Percentiles rank a stretch among this genome's conserved stretches.
Conservation (phyloP, 2,888 invertebrate species). For the Stomorhina lunata region DNA sequence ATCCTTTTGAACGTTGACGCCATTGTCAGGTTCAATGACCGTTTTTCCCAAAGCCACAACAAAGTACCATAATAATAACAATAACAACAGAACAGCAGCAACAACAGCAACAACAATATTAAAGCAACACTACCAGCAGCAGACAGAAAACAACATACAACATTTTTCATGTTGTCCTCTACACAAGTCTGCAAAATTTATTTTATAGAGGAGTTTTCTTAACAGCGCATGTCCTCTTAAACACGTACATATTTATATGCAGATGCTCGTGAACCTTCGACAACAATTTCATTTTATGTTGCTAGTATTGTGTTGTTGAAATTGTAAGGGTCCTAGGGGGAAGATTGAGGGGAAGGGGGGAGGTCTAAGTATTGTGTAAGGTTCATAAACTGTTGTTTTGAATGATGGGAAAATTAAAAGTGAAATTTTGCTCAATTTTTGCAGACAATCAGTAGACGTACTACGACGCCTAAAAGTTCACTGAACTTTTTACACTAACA, state of each 20-base stretch:
- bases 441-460: constrained; percentile 64
- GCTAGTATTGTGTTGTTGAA: too few species aligned
- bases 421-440: constrained; percentile 75
- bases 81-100: constrained; percentile 60
- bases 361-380: too few species aligned
- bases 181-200: constrained; percentile 58
- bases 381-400: constrained; percentile 58
- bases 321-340: too few species aligned
- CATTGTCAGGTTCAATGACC: constrained; percentile 74
- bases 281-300: constrained; percentile 64
- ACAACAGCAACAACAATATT: constrained; percentile 50
- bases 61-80: constrained; percentile 67
- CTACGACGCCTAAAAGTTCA: constrained; percentile 66
- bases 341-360: not conserved
- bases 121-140: constrained; percentile 41
- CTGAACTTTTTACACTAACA: constrained; percentile 50
- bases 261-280: constrained; percentile 71
- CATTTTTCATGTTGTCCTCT: constrained; percentile 51
- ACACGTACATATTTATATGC: too few species aligned
- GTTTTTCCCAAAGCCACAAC: constrained; percentile 66
- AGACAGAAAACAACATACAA: constrained; percentile 65
- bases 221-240: constrained; percentile 68
- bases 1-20: constrained; percentile 63
- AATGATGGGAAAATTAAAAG: constrained; percentile 79
- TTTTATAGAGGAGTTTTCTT: constrained; percentile 25